These are phyloP conservation scores for Ceratitis capitata DNA, from an alignment of 1,140 invertebrate species.

Conservation along the genomic window DNA sequence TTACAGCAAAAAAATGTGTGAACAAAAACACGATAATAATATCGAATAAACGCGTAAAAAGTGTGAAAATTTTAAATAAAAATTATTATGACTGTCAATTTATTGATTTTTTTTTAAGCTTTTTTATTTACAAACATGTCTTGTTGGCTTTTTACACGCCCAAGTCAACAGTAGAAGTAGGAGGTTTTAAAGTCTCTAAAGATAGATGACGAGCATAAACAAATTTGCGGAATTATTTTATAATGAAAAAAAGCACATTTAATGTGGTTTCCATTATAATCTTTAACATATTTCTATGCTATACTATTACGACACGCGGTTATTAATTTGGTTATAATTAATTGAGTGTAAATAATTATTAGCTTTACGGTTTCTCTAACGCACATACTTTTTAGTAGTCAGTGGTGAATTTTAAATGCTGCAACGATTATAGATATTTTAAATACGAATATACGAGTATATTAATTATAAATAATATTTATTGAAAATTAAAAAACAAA, in stretches of 20 bases:
- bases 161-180: not conserved
- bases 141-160: not conserved
- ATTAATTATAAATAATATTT: too few relatives aligned
- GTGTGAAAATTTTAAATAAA: not conserved
- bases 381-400: too few relatives aligned
- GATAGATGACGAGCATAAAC: not conserved
- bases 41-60: not conserved
- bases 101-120: not conserved
- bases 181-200: not conserved
- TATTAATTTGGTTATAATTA: constrained; percentile 3
- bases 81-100: not conserved
- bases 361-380: not conserved
- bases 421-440: too few relatives aligned
- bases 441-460: too few relatives aligned
- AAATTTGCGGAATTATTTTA: not conserved
- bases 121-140: not conserved
- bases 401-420: too few relatives aligned
- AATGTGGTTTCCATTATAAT: not conserved
- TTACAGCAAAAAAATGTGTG: not conserved
- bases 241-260: not conserved
- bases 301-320: not conserved
- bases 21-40: not conserved
- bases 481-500: too few relatives aligned
- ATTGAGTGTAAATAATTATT: not conserved
- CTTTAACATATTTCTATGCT: not conserved